These are phyloP conservation scores for Ornithoptera alexandrae DNA, from an alignment of 2,888 invertebrate species.

Conservation along the genomic window DNA sequence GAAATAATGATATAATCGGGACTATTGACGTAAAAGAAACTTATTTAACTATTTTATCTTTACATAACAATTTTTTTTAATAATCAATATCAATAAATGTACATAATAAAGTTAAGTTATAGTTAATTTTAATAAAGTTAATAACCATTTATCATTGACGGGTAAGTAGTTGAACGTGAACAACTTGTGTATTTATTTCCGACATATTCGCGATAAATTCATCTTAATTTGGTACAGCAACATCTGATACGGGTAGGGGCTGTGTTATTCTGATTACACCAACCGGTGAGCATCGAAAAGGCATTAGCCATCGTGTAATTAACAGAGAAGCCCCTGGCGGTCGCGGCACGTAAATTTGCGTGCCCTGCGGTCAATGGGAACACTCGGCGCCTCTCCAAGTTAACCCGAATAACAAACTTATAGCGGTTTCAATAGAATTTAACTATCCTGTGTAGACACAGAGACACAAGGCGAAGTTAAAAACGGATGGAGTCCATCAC, in stretches of 20 bases:
- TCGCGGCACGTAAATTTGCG: slow-evolving; percentile 57
- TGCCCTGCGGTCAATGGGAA: slow-evolving; percentile 49
- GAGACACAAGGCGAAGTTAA: too few relatives aligned
- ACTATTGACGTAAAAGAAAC: too few relatives aligned
- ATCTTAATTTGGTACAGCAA: slow-evolving; percentile 22
- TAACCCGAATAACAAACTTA: slow-evolving; percentile 31
- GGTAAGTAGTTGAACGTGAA: too few relatives aligned
- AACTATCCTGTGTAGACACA: not conserved
- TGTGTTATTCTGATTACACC: slow-evolving; percentile 45
- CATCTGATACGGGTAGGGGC: slow-evolving; percentile 22
- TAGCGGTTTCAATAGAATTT: not conserved
- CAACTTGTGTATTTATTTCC: too few relatives aligned
- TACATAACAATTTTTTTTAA: too few relatives aligned
- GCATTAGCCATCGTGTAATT: slow-evolving; percentile 68
- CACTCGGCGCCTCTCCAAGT: slow-evolving; percentile 36
- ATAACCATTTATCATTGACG: too few relatives aligned
- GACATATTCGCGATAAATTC: not conserved
- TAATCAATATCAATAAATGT: too few relatives aligned
- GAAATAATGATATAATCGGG: too few relatives aligned
- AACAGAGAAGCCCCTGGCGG: slow-evolving; percentile 56
- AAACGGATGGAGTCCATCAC: too few relatives aligned
- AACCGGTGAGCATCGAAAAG: slow-evolving; percentile 58
- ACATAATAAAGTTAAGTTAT: too few relatives aligned
- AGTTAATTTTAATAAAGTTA: too few relatives aligned
- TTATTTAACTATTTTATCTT: too few relatives aligned